phyloP scores from a whole-genome alignment of 2,888 invertebrate genomes.

The Trichopoda pennipes region DNA sequence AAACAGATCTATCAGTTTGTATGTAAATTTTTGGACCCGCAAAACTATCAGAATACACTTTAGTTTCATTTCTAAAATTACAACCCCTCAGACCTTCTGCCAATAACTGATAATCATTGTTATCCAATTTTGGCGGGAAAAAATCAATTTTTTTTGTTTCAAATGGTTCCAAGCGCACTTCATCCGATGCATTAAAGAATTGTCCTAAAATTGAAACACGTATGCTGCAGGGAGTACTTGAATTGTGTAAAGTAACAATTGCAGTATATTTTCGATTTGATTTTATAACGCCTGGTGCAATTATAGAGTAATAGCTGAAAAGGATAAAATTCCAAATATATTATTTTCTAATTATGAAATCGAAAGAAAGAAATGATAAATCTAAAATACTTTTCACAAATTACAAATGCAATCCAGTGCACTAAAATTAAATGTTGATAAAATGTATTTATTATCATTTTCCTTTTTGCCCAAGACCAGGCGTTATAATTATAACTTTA shows the following conservation, averaged over 20 bases:
- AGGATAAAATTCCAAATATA: neutral
- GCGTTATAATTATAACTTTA: neutral
- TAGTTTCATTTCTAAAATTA: conserved; percentile 88
- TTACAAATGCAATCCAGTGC: neutral
- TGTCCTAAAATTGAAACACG: conserved; percentile 4
- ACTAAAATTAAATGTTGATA: conserved; percentile 2
- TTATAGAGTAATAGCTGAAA: conserved; percentile 44
- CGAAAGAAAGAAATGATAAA: too few relatives aligned
- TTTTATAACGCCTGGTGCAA: conserved; percentile 47
- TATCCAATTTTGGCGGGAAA: neutral
- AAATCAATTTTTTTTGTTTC: conserved; percentile 43
- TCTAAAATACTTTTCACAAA: conserved; percentile 28
- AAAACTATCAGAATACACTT: conserved; percentile 85
- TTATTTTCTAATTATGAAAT: neutral
- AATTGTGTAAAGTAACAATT: conserved; percentile 10
- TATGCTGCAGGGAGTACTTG: conserved; percentile 7
- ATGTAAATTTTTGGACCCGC: conserved; percentile 88
- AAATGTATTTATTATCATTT: conserved; percentile 15
- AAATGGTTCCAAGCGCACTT: conserved; percentile 9
- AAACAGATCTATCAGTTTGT: conserved; percentile 95
- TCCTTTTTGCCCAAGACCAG: neutral
- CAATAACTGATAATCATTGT: conserved; percentile 74
- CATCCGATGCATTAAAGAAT: neutral
- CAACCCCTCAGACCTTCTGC: conserved; percentile 86
- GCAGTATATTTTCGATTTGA: conserved; percentile 54